These are phyloP conservation scores for Meriones unguiculatus DNA, from an alignment of 2,113 vertebrate species.

Conservation along the genomic window DNA sequence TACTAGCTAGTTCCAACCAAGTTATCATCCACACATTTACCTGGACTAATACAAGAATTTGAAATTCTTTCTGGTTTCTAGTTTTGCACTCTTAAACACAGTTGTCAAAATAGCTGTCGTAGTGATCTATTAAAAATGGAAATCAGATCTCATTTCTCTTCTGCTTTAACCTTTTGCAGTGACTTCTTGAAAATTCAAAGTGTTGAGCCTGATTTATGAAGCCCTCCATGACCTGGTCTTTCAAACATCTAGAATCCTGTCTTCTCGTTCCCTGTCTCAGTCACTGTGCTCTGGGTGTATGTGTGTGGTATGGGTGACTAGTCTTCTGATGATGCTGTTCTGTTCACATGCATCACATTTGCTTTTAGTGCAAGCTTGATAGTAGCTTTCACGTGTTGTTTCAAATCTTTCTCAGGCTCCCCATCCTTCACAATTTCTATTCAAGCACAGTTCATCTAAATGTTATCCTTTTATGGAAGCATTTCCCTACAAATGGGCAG, in stretches of 20 bases:
- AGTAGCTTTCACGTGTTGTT: not conserved
- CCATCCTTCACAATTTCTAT: not conserved
- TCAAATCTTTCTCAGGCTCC: not conserved
- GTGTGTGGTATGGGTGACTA: not conserved
- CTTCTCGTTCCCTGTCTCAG: not conserved
- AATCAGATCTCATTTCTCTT: slow-evolving; percentile 42
- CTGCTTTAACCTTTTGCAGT: slow-evolving; percentile 16
- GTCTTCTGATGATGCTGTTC: not conserved
- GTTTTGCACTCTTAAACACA: not conserved
- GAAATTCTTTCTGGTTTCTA: not conserved
- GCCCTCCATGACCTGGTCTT: not conserved
- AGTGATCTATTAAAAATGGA: slow-evolving; percentile 9
- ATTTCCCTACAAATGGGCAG: not conserved
- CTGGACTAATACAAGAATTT: slow-evolving; percentile 4
- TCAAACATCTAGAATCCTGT: not conserved
- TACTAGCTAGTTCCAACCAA: not conserved
- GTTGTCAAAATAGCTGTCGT: not conserved
- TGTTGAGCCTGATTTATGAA: slow-evolving; percentile 28
- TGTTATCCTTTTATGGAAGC: not conserved
- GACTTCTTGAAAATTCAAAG: not conserved
- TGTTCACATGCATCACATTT: not conserved
- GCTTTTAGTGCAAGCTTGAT: not conserved
- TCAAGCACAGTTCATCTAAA: not conserved
- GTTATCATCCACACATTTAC: not conserved
- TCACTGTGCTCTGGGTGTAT: not conserved